Evolutionary conservation across 2,888 invertebrate genomes (phyloP).

Genomic region (Peribatodes rhomboidaria): DNA sequence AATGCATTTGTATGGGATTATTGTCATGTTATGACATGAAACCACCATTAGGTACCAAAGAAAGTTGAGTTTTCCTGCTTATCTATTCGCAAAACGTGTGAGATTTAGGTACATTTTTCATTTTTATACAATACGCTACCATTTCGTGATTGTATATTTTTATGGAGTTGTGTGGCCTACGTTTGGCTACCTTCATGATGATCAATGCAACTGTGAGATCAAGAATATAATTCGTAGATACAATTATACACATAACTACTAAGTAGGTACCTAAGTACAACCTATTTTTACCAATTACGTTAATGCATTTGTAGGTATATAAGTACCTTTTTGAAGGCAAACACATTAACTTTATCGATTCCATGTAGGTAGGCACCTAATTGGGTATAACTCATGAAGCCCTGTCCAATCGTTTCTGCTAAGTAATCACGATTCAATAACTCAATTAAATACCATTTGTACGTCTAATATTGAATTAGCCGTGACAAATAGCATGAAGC

Average conservation of each 20-base stretch:
- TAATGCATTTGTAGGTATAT: not conserved
- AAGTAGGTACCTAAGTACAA: too few species aligned
- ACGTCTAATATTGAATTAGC: constrained; percentile 40
- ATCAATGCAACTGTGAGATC: too few species aligned
- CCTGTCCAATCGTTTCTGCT: constrained; percentile 14
- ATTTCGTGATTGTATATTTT: not conserved
- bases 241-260: too few species aligned
- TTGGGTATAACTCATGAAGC: not conserved
- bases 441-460: constrained; percentile 48
- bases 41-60: constrained; percentile 16
- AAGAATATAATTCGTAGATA: too few species aligned
- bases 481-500: constrained; percentile 10
- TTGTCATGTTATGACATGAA: constrained; percentile 37
- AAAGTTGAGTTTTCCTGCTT: constrained; percentile 20
- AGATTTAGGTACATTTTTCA: constrained; percentile 8
- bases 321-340: too few species aligned
- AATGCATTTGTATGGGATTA: constrained; percentile 37
- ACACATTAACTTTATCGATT: too few species aligned
- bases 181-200: too few species aligned
- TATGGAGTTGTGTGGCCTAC: not conserved
- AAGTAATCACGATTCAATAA: constrained; percentile 35
- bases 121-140: not conserved
- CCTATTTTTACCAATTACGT: too few species aligned
- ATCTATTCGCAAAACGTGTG: constrained; percentile 15
- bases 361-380: not conserved